Evolutionary conservation across 2,888 invertebrate genomes (phyloP), one percentile per base, ranked within the genome.

Genomic region (Cryptops parisi): DNA sequence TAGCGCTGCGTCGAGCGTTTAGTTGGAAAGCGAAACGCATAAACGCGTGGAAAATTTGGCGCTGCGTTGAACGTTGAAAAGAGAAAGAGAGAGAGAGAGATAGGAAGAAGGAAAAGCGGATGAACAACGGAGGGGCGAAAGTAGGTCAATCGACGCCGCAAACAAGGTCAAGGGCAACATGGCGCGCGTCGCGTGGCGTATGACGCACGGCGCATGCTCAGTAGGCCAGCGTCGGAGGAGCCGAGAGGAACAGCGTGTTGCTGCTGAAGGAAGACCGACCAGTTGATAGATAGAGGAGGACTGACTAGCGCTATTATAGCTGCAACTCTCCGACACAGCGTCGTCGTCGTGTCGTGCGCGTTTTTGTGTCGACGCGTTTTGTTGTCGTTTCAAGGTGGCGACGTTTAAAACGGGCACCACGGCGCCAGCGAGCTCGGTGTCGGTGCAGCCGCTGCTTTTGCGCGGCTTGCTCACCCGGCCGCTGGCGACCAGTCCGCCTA

Each of bases 81-180:
- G 33, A 33, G 33, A 33, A 15, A 33, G 33, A 6, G 33, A 33
- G 33, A 33, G 33, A 33, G 33, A 33, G 33, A 33, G 15, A 33
- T 9, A 15, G 6, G 33, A 33, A 33, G 15, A 33, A 9, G 33
- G 33, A 15, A 33, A 33, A 9, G 6, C 15, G 15, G 33, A 33
- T 9, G 6, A 33, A 15, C 6, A 15, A 33, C 9, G 33, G 15
- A 41, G 15, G 43, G 17, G 17, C n/a, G 17, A 41, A 41, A 41
- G 19, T 41, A n/a, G 43, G 43, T 41, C 43, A 41, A 41, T 41
- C 19, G 43, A 41, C 19, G 6, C 5, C 39, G 25, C 38, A 59
- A 60, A 58, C 58, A 59, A 60, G 59, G 57, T 60, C 59, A 59
- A 60, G 58, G 60, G 52, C 55, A 57, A 43, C 40, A 53, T 53